phyloP scores from a whole-genome alignment of 64 coral and sea anemone species.

The Stichodactyla mertensii region DNA sequence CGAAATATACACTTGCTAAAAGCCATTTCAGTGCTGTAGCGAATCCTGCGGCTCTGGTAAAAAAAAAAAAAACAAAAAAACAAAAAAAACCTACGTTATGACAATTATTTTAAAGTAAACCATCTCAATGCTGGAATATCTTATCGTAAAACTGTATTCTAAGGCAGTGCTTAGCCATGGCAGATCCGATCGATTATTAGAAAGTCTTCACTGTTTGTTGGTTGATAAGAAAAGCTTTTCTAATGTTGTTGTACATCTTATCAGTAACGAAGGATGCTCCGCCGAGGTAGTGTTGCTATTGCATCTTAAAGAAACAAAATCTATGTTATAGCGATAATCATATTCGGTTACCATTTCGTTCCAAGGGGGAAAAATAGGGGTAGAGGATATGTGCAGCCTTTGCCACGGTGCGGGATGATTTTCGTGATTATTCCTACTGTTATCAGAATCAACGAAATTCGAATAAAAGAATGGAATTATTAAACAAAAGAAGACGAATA shows the following conservation, averaged over 20 bases:
- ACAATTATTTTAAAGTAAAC: not conserved
- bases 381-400: no score
- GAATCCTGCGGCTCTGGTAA: not conserved
- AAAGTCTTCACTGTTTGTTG: not conserved
- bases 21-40: not conserved
- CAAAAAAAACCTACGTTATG: no score
- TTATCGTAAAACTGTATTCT: not conserved
- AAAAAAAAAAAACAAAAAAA: no score
- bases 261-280: not conserved
- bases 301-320: no score
- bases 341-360: no score
- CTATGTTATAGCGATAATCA: no score
- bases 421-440: not conserved
- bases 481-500: not conserved
- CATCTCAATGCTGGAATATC: not conserved
- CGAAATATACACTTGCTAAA: not conserved
- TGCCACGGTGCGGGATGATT: no score
- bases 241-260: not conserved
- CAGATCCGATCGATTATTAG: not conserved
- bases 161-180: not conserved
- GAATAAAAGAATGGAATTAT: not conserved
- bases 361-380: no score
- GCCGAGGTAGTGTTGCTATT: no score
- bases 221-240: not conserved
- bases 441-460: not conserved